Evolutionary conservation across 1,140 invertebrate genomes (phyloP).

Genomic region (Aphelenchoides fujianensis): DNA sequence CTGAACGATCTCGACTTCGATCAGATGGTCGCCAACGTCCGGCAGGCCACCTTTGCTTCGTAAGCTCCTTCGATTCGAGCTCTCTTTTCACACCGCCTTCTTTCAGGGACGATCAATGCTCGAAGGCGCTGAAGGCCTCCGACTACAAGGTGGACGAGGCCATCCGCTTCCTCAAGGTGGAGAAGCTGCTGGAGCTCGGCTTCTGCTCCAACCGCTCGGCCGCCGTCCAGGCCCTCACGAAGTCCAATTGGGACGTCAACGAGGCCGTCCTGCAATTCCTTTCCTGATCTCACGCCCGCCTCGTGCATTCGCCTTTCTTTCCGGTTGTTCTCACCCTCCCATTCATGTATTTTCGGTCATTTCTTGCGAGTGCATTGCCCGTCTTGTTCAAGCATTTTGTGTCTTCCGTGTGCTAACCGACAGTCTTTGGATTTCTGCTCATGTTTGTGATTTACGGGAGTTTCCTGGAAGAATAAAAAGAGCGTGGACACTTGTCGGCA

Average conservation of each 20-base stretch:
- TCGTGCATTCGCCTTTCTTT: no score
- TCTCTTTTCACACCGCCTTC: not conserved
- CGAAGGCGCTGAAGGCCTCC: slow-evolving; percentile 14
- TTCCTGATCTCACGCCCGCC: not conserved
- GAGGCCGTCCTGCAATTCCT: slow-evolving; percentile 37
- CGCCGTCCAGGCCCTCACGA: slow-evolving; percentile 35
- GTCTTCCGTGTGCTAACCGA: not conserved
- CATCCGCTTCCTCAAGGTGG: slow-evolving; percentile 42
- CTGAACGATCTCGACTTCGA: slow-evolving; percentile 43
- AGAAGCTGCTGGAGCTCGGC: slow-evolving; percentile 46
- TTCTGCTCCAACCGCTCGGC: slow-evolving; percentile 28
- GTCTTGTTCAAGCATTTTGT: not conserved
- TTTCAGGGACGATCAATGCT: slow-evolving; percentile 48
- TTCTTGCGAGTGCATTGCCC: no score
- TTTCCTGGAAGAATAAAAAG: no score
- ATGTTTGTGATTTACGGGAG: no score
- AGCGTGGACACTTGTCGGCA: no score
- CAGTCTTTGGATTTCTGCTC: no score
- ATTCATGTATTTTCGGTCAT: no score
- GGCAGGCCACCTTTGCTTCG: slow-evolving; percentile 44
- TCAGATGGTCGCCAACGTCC: slow-evolving; percentile 27
- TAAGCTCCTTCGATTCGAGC: slow-evolving; percentile 20
- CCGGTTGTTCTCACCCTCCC: no score
- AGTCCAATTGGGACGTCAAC: slow-evolving; percentile 43
- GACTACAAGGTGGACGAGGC: slow-evolving; percentile 40